Evolutionary conservation across 2,797 vertebrate genomes (phyloP).

Genomic region (Sebastolobus altivelis): DNA sequence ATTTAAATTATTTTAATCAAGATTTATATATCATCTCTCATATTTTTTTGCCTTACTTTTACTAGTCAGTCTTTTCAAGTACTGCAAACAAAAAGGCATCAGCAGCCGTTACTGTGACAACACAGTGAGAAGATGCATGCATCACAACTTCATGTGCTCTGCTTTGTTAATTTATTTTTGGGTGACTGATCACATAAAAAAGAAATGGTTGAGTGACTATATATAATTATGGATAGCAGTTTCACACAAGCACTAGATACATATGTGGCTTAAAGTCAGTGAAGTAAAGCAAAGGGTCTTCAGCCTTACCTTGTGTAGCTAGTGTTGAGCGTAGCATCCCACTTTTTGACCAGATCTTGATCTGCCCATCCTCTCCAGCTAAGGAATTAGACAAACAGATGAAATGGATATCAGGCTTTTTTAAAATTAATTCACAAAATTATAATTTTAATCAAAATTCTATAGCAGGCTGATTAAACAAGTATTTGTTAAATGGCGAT

Average conservation of each 20-base stretch:
- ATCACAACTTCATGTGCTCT: slow-evolving; percentile 8
- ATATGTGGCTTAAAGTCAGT: background rate
- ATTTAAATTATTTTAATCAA: slow-evolving; percentile 7
- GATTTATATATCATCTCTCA: background rate
- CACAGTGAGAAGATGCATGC: slow-evolving; percentile 15
- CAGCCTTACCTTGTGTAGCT: slow-evolving; percentile 91
- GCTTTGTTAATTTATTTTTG: background rate
- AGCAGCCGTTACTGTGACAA: slow-evolving; percentile 6
- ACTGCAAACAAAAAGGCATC: background rate
- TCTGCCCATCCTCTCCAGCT: slow-evolving; percentile 97
- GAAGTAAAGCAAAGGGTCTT: background rate
- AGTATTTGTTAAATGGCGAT: background rate
- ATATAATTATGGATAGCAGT: slow-evolving; percentile 6
- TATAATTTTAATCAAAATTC: background rate
- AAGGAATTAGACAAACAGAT: slow-evolving; percentile 43
- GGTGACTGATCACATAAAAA: background rate
- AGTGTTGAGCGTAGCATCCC: slow-evolving; percentile 97
- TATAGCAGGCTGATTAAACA: background rate
- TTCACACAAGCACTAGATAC: background rate
- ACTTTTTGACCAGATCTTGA: slow-evolving; percentile 99
- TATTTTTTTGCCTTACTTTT: background rate
- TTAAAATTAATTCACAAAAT: background rate
- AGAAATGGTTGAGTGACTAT: background rate
- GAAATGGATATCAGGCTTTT: background rate
- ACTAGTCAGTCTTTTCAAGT: background rate